Evolutionary conservation across 2,113 vertebrate genomes (phyloP).

Genomic region (Rhombomys opimus): DNA sequence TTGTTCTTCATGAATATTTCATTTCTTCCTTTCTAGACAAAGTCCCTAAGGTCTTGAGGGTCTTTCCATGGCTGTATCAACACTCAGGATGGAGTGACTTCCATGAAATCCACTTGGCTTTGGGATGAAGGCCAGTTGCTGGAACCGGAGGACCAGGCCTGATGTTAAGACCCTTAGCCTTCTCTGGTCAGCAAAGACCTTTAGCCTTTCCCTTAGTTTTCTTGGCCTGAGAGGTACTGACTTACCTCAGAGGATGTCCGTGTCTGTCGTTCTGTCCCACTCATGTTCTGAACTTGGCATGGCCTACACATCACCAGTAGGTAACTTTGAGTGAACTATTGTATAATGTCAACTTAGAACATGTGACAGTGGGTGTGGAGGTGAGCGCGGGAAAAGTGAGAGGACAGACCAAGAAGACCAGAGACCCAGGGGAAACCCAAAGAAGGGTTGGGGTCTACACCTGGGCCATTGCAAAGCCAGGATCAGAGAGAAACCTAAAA

Average conservation of each 20-base stretch:
- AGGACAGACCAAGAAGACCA: background rate
- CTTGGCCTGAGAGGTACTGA: background rate
- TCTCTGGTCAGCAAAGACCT: background rate
- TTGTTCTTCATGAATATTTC: slow-evolving; percentile 43
- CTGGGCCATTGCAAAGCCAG: background rate
- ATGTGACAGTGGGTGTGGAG: background rate
- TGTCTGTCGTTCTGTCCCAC: background rate
- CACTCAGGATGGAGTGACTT: background rate
- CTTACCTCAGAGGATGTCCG: background rate
- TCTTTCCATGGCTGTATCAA: background rate
- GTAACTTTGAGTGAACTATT: background rate
- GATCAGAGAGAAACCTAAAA: background rate
- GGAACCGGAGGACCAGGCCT: accelerated
- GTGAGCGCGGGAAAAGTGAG: background rate
- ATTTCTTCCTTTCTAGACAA: slow-evolving; percentile 35
- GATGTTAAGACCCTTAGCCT: background rate
- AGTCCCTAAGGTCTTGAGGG: slow-evolving; percentile 23
- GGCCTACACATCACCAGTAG: background rate
- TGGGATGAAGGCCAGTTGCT: background rate
- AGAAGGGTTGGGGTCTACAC: background rate
- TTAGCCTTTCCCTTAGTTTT: background rate
- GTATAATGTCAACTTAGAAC: background rate
- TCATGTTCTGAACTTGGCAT: background rate
- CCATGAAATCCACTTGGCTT: background rate
- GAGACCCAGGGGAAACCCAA: background rate